phyloP scores from a whole-genome alignment of 2,113 vertebrate genomes.

The Leucosticte australis region DNA sequence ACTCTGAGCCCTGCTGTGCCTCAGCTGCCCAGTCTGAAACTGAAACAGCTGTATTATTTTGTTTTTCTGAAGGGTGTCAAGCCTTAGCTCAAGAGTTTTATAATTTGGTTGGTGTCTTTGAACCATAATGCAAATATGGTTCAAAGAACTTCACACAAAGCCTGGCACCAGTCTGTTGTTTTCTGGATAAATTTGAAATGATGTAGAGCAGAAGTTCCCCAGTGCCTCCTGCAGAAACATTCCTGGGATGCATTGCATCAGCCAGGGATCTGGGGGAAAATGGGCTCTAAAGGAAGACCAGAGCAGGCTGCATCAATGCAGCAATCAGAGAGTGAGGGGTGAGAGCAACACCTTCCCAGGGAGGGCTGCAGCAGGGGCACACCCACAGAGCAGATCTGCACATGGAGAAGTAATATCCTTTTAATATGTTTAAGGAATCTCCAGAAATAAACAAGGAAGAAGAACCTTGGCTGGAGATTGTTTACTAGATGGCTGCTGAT shows the following conservation, averaged over 20 bases:
- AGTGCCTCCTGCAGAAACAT: not conserved
- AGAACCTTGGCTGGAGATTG: not conserved
- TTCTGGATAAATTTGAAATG: not conserved
- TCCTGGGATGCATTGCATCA: not conserved
- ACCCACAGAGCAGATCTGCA: not conserved
- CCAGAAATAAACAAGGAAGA: not conserved
- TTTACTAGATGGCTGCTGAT: not conserved
- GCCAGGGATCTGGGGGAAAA: not conserved
- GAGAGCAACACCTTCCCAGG: not conserved
- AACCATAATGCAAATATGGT: not conserved
- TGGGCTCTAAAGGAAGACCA: not conserved
- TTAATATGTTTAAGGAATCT: not conserved
- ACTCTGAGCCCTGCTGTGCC: not conserved
- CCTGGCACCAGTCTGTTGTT: not conserved
- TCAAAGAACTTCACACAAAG: not conserved
- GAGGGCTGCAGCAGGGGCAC: not conserved
- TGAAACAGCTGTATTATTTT: not conserved
- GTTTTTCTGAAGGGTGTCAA: not conserved
- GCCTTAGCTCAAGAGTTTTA: not conserved
- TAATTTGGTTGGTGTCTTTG: not conserved
- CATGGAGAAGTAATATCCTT: not conserved
- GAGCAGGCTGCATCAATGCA: not conserved
- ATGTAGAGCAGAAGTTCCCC: not conserved
- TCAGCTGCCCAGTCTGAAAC: not conserved
- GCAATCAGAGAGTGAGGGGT: not conserved